Percentiles rank a stretch among this genome's conserved stretches.
Conservation (phyloP, 2,888 invertebrate species). For the Monopis laevigella region DNA sequence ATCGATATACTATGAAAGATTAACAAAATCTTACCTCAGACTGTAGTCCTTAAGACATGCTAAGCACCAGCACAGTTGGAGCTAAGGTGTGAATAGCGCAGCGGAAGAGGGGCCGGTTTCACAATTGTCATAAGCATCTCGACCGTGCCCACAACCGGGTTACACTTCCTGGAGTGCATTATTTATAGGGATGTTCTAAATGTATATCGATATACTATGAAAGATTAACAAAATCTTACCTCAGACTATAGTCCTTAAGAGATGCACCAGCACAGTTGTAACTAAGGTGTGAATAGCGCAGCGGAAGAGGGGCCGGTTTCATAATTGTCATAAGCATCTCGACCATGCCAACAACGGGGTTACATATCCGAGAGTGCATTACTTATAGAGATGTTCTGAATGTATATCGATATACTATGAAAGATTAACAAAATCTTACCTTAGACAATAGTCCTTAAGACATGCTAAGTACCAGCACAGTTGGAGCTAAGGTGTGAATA, state of each 20-base stretch:
- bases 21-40: too few relatives aligned
- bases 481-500: conserved; percentile 10
- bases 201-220: neutral
- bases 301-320: conserved; percentile 8
- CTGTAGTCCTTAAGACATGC: conserved; percentile 2
- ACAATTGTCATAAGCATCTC: conserved; percentile 11
- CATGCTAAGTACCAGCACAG: conserved; percentile 11
- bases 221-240: too few relatives aligned
- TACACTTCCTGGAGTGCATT: conserved; percentile 11
- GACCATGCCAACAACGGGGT: conserved; percentile 6
- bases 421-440: too few relatives aligned
- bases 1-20: conserved; percentile 3
- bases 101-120: conserved; percentile 8
- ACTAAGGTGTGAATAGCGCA: conserved; percentile 10
- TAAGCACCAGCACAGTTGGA: conserved; percentile 7
- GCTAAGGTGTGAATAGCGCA: conserved; percentile 10
- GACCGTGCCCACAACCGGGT: conserved; percentile 7
- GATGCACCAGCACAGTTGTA: conserved; percentile 8
- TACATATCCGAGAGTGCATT: conserved; percentile 11
- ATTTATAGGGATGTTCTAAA: conserved; percentile 5
- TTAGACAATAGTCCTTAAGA: conserved; percentile 2
- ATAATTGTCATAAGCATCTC: conserved; percentile 11
- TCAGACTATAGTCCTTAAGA: conserved; percentile 1
- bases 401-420: conserved; percentile 1
- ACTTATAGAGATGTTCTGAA: conserved; percentile 5